Base-by-base conservation (phyloP, 2,888 invertebrate species). In the Lycocerus yunnanus region DNA sequence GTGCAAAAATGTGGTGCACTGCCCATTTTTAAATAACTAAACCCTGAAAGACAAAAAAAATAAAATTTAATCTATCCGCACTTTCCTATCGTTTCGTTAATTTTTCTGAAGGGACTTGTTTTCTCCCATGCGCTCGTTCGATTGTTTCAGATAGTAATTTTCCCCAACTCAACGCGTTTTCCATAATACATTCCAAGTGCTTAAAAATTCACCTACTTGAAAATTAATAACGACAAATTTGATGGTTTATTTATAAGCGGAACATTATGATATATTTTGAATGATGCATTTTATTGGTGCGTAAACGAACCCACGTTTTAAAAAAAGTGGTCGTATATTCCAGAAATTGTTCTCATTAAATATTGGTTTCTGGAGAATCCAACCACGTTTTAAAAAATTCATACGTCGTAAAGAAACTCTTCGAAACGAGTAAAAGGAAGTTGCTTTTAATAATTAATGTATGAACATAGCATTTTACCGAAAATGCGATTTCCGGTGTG, bases 351-450 rank as follows among this genome's bases (percentile, higher is more conserved):
- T 67, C 60, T 66, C 73, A 69, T 70, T 73, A 73, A 70, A 73
- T 73, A 73, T 73, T 73, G 60, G 69, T 73, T 73, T 66, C n/a
- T 15, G n/a, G 16, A 66, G 69, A 24, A 60, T 58, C 59, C 69
- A 69, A 73, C 66, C 14, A 27, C 43, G 43, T 73, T 21, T 66
- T 73, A 21, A 73, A 73, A 70, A 73, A 73, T 73, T 73, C 70
- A 73, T 20, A 66, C 58, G 14, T 68, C 73, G 69, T 73, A 73
- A 73, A 69, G 65, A 58, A 68, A 27, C 65, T 15, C 43, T 68
- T 65, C 66, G 43, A 66, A 66, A 20, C 21, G 65, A 63, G 58
- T 43, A 43, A 43, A 43, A n/a, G 43, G 43, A 43, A 43, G 43
- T 43, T n/a, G 43, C 43, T 43, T 43, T 43, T 43, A 43, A 43